These are phyloP conservation scores for Sthenelais limicola DNA, from an alignment of 2,888 invertebrate genomes.

Conservation along the genomic window DNA sequence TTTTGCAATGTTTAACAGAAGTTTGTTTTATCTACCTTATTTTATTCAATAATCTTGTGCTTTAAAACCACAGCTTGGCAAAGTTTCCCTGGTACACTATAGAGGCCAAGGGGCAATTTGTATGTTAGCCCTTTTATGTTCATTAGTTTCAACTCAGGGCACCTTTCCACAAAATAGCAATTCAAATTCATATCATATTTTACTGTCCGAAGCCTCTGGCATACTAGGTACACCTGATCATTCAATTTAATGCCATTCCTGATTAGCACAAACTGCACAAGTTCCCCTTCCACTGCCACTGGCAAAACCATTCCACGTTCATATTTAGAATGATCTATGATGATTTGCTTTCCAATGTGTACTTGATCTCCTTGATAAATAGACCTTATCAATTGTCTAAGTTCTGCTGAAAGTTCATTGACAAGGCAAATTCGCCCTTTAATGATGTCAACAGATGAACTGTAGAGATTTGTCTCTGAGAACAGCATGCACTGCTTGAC, in stretches of 20 bases:
- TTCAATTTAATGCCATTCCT: not conserved
- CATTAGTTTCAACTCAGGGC: not conserved
- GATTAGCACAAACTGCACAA: not conserved
- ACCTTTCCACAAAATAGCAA: not conserved
- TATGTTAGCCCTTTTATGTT: not conserved
- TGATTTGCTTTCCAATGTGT: not conserved
- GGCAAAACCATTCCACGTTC: not conserved
- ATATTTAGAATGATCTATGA: not conserved
- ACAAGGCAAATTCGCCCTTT: not conserved
- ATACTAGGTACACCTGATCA: not conserved
- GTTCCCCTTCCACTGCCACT: not conserved
- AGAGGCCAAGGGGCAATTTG: not conserved
- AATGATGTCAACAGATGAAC: not conserved
- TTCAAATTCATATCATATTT: not conserved
- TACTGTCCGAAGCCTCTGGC: not conserved
- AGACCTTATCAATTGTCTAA: not conserved
- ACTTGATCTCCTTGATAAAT: not conserved
- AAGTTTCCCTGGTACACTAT: not conserved
- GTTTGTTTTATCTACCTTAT: not conserved
- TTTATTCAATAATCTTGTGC: not conserved
- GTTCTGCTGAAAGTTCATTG: not conserved
- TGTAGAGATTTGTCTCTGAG: not conserved
- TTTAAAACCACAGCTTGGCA: not conserved
- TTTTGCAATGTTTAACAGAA: not conserved
- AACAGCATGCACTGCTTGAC: not conserved